Evolutionary conservation across 2,113 vertebrate species (phyloP).

Genomic region (Tamias sibiricus): DNA sequence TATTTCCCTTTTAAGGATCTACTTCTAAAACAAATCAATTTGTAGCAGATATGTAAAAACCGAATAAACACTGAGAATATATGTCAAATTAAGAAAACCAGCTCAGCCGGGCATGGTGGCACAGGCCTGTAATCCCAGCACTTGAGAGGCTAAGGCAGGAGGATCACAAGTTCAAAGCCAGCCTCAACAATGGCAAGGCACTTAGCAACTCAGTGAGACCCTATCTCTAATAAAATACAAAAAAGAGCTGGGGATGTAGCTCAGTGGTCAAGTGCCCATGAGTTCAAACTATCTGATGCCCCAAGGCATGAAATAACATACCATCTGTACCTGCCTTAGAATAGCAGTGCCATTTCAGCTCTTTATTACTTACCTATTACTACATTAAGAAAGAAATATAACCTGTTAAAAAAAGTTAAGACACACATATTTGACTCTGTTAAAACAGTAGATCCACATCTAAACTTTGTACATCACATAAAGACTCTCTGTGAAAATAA

Average conservation of each 20-base stretch:
- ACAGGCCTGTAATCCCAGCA: too few species aligned
- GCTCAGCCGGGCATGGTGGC: too few species aligned
- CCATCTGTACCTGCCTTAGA: background rate
- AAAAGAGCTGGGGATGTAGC: too few species aligned
- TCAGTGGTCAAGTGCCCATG: too few species aligned
- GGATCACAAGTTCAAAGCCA: too few species aligned
- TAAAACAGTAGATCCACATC: background rate
- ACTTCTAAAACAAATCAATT: background rate
- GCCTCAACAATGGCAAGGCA: too few species aligned
- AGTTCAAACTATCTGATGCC: background rate
- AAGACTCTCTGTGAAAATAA: background rate
- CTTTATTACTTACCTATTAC: background rate
- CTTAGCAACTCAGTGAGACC: too few species aligned
- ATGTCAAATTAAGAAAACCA: background rate
- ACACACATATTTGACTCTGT: background rate
- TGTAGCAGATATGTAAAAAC: background rate
- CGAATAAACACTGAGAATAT: background rate
- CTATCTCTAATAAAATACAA: too few species aligned
- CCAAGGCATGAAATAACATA: background rate
- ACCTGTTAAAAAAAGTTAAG: background rate
- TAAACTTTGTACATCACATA: background rate
- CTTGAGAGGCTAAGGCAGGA: too few species aligned
- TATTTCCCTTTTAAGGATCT: background rate
- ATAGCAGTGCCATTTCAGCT: background rate
- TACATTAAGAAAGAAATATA: background rate